Base-by-base conservation (phyloP, 2,888 invertebrate genomes). In the Rutpela maculata region DNA sequence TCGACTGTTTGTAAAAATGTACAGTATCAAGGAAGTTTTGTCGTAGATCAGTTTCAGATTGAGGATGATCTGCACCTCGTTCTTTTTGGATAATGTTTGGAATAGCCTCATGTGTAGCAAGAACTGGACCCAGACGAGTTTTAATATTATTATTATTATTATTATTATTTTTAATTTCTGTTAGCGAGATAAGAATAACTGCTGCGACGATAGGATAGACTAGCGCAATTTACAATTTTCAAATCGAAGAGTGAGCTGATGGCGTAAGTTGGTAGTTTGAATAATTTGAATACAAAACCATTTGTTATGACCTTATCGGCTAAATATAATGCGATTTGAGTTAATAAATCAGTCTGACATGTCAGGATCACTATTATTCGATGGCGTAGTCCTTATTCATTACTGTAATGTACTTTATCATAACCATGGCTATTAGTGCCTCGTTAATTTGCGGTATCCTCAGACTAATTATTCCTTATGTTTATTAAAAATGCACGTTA, bases 301-400 rank as follows among this genome's bases (percentile, higher is more conserved):
- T 78, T 78, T 76, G 74, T 78, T 78, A 76, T 43, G 66, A 70
- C 59, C 74, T 78, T 78, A 78, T 78, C 78, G 60, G 71, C 74
- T 65, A 57, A 71, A 74, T 76, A 71, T 74, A 71, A 78, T 78
- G 75, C 74, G 57, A 75, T 75, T 73, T 75, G 67, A 55, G 63
- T 69, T 73, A 72, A 78, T 78, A 78, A 72, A 78, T 78, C 78
- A 78, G 73, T 22, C 75, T 66, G 72, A 55, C 73, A 57, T 76
- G 78, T 67, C 75, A 50, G 69, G 68, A 74, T 74, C 69, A 31
- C 57, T 59, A 69, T 69, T 69, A 69, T 69, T 69, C 57, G 69
- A 69, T 22, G 59, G 67, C 57, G 19, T 15, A 12, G 57, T 38
- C 57, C 69, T 69, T 57, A 35, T 18, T 59, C 59, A 69, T 69